phyloP scores from a whole-genome alignment of 2,888 invertebrate species.

The Eledona agricola region DNA sequence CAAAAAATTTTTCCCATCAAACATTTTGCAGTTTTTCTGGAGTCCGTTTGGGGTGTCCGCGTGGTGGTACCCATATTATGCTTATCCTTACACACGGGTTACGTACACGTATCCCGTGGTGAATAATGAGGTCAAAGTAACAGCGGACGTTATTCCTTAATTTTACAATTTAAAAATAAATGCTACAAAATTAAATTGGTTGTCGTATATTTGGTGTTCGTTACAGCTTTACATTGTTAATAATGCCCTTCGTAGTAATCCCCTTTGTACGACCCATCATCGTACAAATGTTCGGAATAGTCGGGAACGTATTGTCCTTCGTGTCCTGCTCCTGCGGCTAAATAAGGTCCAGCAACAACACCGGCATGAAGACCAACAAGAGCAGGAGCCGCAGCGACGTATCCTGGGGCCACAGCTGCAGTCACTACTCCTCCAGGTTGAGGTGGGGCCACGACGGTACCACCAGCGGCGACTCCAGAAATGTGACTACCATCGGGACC shows the following conservation, averaged over 20 bases:
- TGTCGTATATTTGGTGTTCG: slow-evolving; percentile 13
- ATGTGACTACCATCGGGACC: slow-evolving; percentile 61
- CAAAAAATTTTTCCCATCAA: too few relatives aligned
- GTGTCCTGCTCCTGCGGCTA: slow-evolving; percentile 40
- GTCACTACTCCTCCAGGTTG: slow-evolving; percentile 47
- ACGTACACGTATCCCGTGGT: too few relatives aligned
- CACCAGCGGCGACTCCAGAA: slow-evolving; percentile 59
- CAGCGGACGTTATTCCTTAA: too few relatives aligned
- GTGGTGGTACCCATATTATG: too few relatives aligned
- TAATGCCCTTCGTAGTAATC: slow-evolving; percentile 42
- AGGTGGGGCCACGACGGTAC: slow-evolving; percentile 58
- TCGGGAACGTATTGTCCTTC: slow-evolving; percentile 50
- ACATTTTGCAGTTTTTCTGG: too few relatives aligned
- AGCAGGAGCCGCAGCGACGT: slow-evolving; percentile 43
- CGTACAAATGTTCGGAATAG: slow-evolving; percentile 51
- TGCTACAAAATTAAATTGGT: too few relatives aligned
- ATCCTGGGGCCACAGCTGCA: slow-evolving; percentile 48
- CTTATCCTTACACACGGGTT: too few relatives aligned
- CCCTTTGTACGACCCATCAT: slow-evolving; percentile 55
- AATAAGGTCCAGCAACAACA: slow-evolving; percentile 34
- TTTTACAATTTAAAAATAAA: too few relatives aligned
- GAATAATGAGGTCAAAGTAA: too few relatives aligned
- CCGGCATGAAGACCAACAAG: slow-evolving; percentile 41
- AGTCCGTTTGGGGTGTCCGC: too few relatives aligned
- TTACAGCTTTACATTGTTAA: slow-evolving; percentile 8